Percentiles rank a stretch among this genome's conserved stretches.
Conservation (phyloP, 2,888 invertebrate species). For the Catocala fraxini region DNA sequence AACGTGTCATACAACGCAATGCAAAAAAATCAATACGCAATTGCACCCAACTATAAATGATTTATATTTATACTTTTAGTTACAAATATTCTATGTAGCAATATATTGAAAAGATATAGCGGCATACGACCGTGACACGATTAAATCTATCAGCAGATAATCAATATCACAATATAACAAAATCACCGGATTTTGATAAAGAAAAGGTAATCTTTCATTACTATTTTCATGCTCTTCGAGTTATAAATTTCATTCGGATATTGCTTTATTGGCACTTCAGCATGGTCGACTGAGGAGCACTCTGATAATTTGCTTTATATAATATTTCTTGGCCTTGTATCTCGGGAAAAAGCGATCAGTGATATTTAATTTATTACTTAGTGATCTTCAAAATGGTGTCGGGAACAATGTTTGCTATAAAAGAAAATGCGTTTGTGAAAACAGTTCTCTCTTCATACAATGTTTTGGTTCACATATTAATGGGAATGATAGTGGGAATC, state of each 20-base stretch:
- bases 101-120: background rate
- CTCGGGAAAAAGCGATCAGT: slow-evolving; percentile 20
- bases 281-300: slow-evolving; percentile 4
- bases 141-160: slow-evolving; percentile 1
- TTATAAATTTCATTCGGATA: slow-evolving; percentile 9
- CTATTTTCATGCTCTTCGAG: slow-evolving; percentile 11
- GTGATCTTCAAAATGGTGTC: slow-evolving; percentile 15
- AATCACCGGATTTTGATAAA: slow-evolving; percentile 34
- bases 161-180: slow-evolving; percentile 11
- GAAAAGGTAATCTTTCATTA: slow-evolving; percentile 26
- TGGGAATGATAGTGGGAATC: slow-evolving; percentile 33
- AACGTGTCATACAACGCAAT: no score
- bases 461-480: slow-evolving; percentile 35
- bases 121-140: background rate
- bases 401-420: slow-evolving; percentile 22
- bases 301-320: slow-evolving; percentile 5
- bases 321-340: background rate
- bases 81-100: background rate
- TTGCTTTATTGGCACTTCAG: slow-evolving; percentile 17
- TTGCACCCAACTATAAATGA: no score
- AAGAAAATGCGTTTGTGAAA: slow-evolving; percentile 26
- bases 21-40: no score
- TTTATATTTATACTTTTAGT: background rate
- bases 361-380: slow-evolving; percentile 7
- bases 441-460: slow-evolving; percentile 29